These are phyloP conservation scores for Oryzias dopingdopingensis DNA, from an alignment of 2,797 vertebrate genomes.

Conservation along the genomic window DNA sequence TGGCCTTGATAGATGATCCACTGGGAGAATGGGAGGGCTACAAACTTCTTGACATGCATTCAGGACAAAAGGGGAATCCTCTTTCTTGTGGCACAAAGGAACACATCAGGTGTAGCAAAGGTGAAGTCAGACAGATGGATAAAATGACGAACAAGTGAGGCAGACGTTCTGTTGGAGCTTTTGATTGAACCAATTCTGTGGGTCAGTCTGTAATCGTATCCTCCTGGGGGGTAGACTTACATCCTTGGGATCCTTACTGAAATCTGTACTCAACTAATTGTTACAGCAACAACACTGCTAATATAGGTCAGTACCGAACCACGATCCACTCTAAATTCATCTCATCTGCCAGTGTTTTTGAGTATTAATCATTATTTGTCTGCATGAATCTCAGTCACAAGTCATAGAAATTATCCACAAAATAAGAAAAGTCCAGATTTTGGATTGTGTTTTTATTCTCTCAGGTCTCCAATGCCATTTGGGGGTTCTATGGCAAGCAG, in stretches of 20 bases:
- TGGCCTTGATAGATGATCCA: slow-evolving; percentile 61
- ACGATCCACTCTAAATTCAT: slow-evolving; percentile 3
- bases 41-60: slow-evolving; percentile 39
- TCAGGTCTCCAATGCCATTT: slow-evolving; percentile 87
- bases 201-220: slow-evolving; percentile 24
- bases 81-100: slow-evolving; percentile 47
- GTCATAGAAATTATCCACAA: slow-evolving; percentile 10
- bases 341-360: too few species aligned
- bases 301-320: not conserved
- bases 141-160: slow-evolving; percentile 18
- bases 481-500: slow-evolving; percentile 74
- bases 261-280: slow-evolving; percentile 34
- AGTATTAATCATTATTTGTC: too few species aligned
- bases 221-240: slow-evolving; percentile 45
- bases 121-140: slow-evolving; percentile 35
- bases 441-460: not conserved
- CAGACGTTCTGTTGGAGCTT: slow-evolving; percentile 35
- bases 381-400: not conserved
- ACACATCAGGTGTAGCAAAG: slow-evolving; percentile 39
- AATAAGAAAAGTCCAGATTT: too few species aligned
- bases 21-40: slow-evolving; percentile 13
- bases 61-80: slow-evolving; percentile 54
- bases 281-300: slow-evolving; percentile 11
- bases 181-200: slow-evolving; percentile 21
- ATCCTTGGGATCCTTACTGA: slow-evolving; percentile 39